These are phyloP conservation scores for Hymenochirus boettgeri DNA, from an alignment of 2,113 vertebrate species.

Conservation along the genomic window DNA sequence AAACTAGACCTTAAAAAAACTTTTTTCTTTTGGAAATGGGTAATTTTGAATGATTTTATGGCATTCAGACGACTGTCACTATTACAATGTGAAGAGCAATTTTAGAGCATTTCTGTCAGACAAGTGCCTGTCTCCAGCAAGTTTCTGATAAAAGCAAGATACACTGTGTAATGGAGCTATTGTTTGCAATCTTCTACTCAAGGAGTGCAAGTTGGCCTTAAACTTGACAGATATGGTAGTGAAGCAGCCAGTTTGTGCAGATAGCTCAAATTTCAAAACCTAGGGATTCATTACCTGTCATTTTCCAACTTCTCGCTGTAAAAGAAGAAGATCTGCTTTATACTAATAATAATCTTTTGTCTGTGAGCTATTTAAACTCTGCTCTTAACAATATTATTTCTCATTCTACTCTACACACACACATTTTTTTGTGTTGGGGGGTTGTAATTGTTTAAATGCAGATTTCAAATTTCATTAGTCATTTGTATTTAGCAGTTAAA, in stretches of 20 bases:
- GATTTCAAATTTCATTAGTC: no score
- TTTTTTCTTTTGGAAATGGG: constrained; percentile 1
- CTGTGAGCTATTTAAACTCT: background rate
- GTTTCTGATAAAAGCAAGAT: constrained; percentile 9
- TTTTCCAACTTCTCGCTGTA: constrained; percentile 14
- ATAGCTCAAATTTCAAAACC: constrained; percentile 18
- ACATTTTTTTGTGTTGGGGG: no score
- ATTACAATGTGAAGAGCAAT: background rate
- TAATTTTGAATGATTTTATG: background rate
- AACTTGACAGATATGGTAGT: constrained; percentile 25
- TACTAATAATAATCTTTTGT: constrained; percentile 19
- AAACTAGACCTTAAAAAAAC: background rate
- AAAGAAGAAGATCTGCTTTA: constrained; percentile 21
- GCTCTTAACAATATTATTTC: background rate
- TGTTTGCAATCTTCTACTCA: constrained; percentile 27
- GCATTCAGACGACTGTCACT: background rate
- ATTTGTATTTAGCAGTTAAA: no score
- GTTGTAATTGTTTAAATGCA: background rate
- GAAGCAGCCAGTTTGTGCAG: constrained; percentile 3
- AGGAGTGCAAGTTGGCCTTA: constrained; percentile 18
- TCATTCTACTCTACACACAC: no score
- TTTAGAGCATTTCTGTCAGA: background rate
- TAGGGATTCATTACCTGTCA: constrained; percentile 34
- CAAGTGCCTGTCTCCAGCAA: constrained; percentile 14
- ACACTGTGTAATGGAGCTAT: constrained; percentile 14